These are phyloP conservation scores for Sylvicola cinctus DNA, from an alignment of 2,888 invertebrate species.

Conservation along the genomic window DNA sequence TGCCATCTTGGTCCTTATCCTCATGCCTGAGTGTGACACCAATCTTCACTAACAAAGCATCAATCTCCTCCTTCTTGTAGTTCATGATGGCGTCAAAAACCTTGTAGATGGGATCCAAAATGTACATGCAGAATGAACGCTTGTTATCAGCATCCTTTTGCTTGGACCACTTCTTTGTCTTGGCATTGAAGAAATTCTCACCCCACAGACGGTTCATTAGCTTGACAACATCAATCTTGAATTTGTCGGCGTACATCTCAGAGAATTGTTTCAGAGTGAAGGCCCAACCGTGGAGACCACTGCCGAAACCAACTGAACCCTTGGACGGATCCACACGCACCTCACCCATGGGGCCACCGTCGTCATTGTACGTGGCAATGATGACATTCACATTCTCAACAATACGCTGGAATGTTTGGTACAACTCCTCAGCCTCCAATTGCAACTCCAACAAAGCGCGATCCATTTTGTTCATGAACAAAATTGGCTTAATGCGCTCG, in stretches of 20 bases:
- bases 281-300: constrained; percentile 99
- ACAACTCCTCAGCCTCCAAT: constrained; percentile 87
- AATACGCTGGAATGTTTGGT: constrained; percentile 98
- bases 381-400: constrained; percentile 99
- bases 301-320: constrained; percentile 98
- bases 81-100: constrained; percentile 66
- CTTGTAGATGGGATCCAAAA: constrained; percentile 97
- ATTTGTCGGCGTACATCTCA: constrained; percentile 97
- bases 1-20: constrained; percentile 92
- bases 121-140: constrained; percentile 97
- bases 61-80: constrained; percentile 87
- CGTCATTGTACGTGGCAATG: constrained; percentile 96
- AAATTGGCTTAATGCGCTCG: constrained; percentile 97
- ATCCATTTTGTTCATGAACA: constrained; percentile 99
- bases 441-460: constrained; percentile 94
- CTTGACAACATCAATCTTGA: constrained; percentile 91
- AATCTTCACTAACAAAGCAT: constrained; percentile 70
- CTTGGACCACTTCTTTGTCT: constrained; percentile 96
- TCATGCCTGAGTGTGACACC: constrained; percentile 83
- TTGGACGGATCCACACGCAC: constrained; percentile 94
- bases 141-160: constrained; percentile 79
- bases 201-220: constrained; percentile 98
- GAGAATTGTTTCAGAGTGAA: constrained; percentile 99
- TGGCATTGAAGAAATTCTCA: constrained; percentile 94
- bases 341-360: constrained; percentile 97